phyloP scores from a whole-genome alignment of 2,888 invertebrate species.

The Drosophila paucipuncta region DNA sequence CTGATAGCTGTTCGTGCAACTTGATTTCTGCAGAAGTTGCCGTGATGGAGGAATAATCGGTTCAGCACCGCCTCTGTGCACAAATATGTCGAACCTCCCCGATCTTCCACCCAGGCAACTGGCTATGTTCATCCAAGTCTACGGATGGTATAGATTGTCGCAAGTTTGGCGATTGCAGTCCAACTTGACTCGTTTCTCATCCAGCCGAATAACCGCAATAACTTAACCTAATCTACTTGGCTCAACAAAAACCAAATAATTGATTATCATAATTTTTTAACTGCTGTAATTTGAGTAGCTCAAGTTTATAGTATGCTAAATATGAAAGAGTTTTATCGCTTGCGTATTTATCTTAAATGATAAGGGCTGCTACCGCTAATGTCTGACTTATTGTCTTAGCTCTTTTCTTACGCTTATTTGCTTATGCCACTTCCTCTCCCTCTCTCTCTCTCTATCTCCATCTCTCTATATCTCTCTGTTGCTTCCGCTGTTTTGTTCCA shows the following conservation, averaged over 20 bases:
- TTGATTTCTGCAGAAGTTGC: background rate
- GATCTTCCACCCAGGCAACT: background rate
- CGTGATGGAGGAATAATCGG: background rate
- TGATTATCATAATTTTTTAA: slow-evolving; percentile 12
- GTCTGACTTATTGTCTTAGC: slow-evolving; percentile 7
- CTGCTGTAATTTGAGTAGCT: slow-evolving; percentile 12
- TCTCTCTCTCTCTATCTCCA: too few species aligned
- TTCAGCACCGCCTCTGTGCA: background rate
- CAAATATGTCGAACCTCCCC: background rate
- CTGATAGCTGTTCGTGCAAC: background rate
- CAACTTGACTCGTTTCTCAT: background rate
- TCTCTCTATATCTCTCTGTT: background rate
- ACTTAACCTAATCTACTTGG: background rate
- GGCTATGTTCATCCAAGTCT: too few species aligned
- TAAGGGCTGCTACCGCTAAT: slow-evolving; percentile 21
- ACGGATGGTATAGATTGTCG: too few species aligned
- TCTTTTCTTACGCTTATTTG: slow-evolving; percentile 5
- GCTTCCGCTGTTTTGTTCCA: background rate
- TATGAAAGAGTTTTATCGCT: slow-evolving; percentile 26
- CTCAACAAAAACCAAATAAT: background rate
- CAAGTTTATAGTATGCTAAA: slow-evolving; percentile 24
- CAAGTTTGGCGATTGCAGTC: too few species aligned
- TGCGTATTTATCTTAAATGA: slow-evolving; percentile 47
- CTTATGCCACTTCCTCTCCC: background rate
- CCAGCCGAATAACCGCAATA: background rate